Evolutionary conservation across 2,113 vertebrate genomes (phyloP).

Genomic region (Pantherophis guttatus): DNA sequence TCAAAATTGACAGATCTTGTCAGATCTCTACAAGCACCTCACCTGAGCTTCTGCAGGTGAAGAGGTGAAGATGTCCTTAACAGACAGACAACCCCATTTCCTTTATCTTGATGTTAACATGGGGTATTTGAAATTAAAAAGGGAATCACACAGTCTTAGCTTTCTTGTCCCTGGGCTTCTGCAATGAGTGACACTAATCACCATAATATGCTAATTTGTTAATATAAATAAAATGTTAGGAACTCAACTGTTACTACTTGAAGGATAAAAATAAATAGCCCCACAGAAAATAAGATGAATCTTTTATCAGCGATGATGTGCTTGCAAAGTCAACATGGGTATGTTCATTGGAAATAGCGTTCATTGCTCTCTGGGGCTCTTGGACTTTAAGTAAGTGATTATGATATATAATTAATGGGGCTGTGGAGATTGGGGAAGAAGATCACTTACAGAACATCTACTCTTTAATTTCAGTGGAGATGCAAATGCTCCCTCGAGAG

Average conservation of each 20-base stretch:
- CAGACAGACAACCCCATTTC: not conserved
- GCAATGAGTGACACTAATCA: not conserved
- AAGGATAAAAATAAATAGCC: not conserved
- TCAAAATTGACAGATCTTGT: not conserved
- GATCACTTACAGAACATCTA: conserved; percentile 9
- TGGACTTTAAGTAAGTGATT: conserved; percentile 33
- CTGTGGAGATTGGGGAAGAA: conserved; percentile 15
- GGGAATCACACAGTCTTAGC: not conserved
- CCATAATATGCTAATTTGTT: conserved; percentile 19
- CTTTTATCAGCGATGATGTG: not conserved
- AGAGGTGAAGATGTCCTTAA: not conserved
- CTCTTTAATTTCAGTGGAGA: not conserved
- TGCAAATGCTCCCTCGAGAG: not conserved
- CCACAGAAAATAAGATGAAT: not conserved
- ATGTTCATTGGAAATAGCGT: conserved; percentile 7
- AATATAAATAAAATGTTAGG: conserved; percentile 4
- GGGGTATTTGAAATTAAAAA: not conserved
- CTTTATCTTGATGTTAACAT: not conserved
- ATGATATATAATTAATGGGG: conserved; percentile 38
- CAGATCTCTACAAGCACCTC: not conserved
- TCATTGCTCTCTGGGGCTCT: not conserved
- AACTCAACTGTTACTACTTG: not conserved
- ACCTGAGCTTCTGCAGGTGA: not conserved
- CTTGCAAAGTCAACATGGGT: not conserved
- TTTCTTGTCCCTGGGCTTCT: not conserved